Base-by-base conservation (phyloP, 1,140 invertebrate genomes). In the Fopius arisanus region DNA sequence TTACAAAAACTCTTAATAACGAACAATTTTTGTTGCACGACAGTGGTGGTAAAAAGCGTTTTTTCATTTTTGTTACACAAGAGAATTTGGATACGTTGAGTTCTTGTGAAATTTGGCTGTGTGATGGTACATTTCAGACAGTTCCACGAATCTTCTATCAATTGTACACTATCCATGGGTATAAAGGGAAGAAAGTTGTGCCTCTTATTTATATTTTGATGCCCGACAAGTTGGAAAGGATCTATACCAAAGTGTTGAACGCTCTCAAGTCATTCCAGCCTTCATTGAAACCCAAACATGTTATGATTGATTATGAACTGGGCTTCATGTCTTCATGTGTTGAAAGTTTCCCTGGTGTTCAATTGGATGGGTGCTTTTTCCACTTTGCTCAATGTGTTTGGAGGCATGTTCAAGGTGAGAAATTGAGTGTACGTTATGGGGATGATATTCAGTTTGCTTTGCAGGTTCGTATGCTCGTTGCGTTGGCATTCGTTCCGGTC, bases 151-250 rank as follows among this genome's bases (percentile, higher is more conserved):
- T 76, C 14, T 76, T 70, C 51, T 16, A 12, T 26, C 75, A 76
- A 51, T 54, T 76, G 51, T 75, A 75, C 59, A 74, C 77, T 0
- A 74, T 78, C 2, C 74, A 78, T 33, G 74, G 71, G 16, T 68
- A 71, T 29, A 43, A 26, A 67, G 7, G 14, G 43, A 19, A 29
- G 2, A 63, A 67, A 67, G 59, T 62, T 62, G 9, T 76, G 14
- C 75, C 72, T 7, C 21, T 72, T 28, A 26, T 76, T 6, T 76
- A 43, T 63, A 63, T 41, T 23, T 40, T 76, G 12, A 67, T 74
- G 51, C 72, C 71, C 0, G 40, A 69, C 2, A 70, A 71, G 67
- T 31, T 1, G 0, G 31, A 43, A 40, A 0, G 26, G n/a, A 62
- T 48, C 0, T 76, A 76, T 37, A 19, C 40, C 7, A 12, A 51